Evolutionary conservation across 2,113 vertebrate genomes (phyloP).

Genomic region (Panurus biarmicus): DNA sequence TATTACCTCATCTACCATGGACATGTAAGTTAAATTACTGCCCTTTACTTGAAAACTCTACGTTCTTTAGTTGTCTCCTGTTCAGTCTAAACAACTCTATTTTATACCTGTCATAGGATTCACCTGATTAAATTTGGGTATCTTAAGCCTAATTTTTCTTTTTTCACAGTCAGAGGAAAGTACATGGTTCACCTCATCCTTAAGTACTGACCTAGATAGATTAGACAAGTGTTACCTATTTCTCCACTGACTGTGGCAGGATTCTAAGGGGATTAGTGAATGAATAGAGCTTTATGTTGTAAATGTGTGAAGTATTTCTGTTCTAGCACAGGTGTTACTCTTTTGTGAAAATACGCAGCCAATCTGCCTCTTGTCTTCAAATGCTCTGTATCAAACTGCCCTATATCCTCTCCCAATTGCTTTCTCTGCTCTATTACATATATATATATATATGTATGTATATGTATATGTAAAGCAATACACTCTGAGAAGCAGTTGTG

Average conservation of each 20-base stretch:
- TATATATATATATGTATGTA: not conserved
- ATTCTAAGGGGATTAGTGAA: not conserved
- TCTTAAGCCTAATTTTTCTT: not conserved
- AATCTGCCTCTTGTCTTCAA: not conserved
- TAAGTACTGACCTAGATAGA: not conserved
- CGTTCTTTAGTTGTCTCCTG: not conserved
- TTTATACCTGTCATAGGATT: not conserved
- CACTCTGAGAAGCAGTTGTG: not conserved
- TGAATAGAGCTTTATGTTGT: not conserved
- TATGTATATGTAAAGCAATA: not conserved
- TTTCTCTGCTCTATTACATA: not conserved
- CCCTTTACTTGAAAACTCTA: not conserved
- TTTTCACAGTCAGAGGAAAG: not conserved
- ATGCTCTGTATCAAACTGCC: not conserved
- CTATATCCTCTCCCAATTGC: not conserved
- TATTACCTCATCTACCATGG: not conserved
- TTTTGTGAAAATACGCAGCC: not conserved
- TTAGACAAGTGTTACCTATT: not conserved
- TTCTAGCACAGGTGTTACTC: not conserved
- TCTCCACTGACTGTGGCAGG: not conserved
- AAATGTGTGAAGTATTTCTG: not conserved
- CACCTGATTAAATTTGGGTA: not conserved
- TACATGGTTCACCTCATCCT: not conserved
- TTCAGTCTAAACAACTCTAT: not conserved
- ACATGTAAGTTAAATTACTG: not conserved